Evolutionary conservation across 2,113 vertebrate species (phyloP).

Genomic region (Ariopsis seemanni): DNA sequence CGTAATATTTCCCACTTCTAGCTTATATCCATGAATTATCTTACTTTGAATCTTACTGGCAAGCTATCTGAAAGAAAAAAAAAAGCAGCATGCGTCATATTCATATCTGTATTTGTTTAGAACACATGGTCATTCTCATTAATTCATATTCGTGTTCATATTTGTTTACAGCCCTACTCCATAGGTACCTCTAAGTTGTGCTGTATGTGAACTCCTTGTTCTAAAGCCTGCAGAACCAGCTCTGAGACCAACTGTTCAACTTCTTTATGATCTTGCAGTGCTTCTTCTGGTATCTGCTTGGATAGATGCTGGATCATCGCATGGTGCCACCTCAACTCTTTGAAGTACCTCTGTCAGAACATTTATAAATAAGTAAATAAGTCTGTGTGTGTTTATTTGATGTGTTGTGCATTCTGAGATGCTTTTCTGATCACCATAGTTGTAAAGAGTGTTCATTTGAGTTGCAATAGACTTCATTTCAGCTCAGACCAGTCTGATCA

Average conservation of each 20-base stretch:
- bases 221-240: slow-evolving; percentile 73
- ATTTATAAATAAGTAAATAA: neutral
- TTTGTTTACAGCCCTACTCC: neutral
- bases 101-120: neutral
- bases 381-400: too few species aligned
- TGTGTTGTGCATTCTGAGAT: too few species aligned
- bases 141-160: neutral
- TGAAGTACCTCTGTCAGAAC: slow-evolving; percentile 76
- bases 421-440: too few species aligned
- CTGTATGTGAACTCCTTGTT: slow-evolving; percentile 74
- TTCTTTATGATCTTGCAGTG: slow-evolving; percentile 68
- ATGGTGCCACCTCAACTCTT: slow-evolving; percentile 73
- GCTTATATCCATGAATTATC: neutral
- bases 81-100: neutral
- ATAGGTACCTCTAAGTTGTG: slow-evolving; percentile 77
- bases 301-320: slow-evolving; percentile 68
- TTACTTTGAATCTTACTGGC: neutral
- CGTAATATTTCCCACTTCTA: neutral
- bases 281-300: slow-evolving; percentile 66
- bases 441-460: too few species aligned
- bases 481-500: too few species aligned
- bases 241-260: slow-evolving; percentile 69
- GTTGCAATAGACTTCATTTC: too few species aligned
- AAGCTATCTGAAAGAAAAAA: neutral
- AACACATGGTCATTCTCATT: neutral